Base-by-base conservation (phyloP, 2,797 vertebrate species). In the Microhierax caerulescens region DNA sequence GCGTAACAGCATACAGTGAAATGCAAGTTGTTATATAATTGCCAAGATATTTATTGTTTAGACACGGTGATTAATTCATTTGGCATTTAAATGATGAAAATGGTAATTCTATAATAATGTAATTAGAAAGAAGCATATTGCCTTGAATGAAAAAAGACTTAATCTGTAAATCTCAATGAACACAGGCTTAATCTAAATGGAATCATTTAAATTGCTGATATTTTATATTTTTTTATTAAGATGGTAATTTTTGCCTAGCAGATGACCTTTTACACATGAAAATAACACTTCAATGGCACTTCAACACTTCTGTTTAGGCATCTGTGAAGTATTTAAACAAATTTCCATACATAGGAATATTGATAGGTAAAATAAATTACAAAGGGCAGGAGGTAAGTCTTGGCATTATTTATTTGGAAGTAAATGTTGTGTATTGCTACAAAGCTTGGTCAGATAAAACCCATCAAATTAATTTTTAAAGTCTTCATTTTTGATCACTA, bases 1-100 rank as follows among this genome's bases (percentile, higher is more conserved):
- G 3, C 50, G 14, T 70, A 84, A 79, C n/a, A 95, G 28, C 21
- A 34, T 65, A 45, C 24, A 72, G 43, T 41, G 43, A 93, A 78
- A 87, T 73, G 34, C 34, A 96, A 95, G 27, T 54, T 24, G 60
- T 54, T 91, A 85, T 83, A 87, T 94, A 94, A 94, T 94, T 93
- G 12, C 32, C 64, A 78, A 82, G 45, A 65, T 60, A 57, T 34
- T 79, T 15, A 27, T 94, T 94, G 68, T 78, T 91, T 94, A 96
- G 63, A 94, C 60, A 88, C 45, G 25, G 23, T 87, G 60, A 95
- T 88, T 93, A 90, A 76, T 81, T 93, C 14, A 59, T 86, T 65
- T 85, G 65, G 20, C 59, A 89, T 88, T 82, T 91, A 79, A 87
- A 90, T 91, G 22, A 78, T 93, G n/a, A 93, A 95, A 94, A 90